A percentile compares a stretch with the other conserved stretches of the same genome.
Evolutionary conservation across 2,797 vertebrate genomes (phyloP).

Genomic region (Pseudochaenichthys georgianus): DNA sequence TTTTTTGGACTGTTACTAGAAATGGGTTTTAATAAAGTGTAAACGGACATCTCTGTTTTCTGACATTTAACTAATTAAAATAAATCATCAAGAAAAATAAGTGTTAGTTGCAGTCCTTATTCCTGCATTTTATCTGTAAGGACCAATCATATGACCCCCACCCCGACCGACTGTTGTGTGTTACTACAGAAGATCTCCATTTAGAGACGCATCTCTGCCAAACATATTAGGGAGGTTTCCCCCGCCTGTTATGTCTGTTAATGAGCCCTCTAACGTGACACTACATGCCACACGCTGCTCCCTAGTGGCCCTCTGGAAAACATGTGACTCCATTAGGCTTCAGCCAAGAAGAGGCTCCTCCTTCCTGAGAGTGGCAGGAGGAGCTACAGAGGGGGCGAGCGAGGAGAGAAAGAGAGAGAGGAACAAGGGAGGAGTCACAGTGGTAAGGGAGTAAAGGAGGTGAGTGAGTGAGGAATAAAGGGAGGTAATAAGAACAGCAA

Average conservation of each 20-base stretch:
- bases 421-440: conserved; percentile 30
- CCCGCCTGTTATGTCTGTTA: conserved; percentile 51
- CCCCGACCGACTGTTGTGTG: neutral
- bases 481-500: conserved; percentile 48
- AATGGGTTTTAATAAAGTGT: neutral
- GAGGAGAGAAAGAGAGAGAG: conserved; percentile 22
- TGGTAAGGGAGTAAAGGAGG: neutral
- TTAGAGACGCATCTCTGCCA: conserved; percentile 28
- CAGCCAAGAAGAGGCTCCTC: conserved; percentile 40
- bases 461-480: conserved; percentile 25
- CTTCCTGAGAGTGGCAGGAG: conserved; percentile 37
- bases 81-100: neutral
- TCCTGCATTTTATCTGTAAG: neutral
- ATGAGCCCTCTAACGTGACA: conserved; percentile 69
- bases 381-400: conserved; percentile 9
- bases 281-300: conserved; percentile 79
- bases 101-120: neutral
- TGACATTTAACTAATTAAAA: neutral
- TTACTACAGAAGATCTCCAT: conserved; percentile 16
- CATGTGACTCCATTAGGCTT: conserved; percentile 49
- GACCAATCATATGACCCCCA: neutral
- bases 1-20: neutral
- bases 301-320: conserved; percentile 76
- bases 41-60: neutral
- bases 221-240: conserved; percentile 46